Evolutionary conservation across 2,113 vertebrate genomes (phyloP).

Genomic region (Rhegmatorhina hoffmannsi): DNA sequence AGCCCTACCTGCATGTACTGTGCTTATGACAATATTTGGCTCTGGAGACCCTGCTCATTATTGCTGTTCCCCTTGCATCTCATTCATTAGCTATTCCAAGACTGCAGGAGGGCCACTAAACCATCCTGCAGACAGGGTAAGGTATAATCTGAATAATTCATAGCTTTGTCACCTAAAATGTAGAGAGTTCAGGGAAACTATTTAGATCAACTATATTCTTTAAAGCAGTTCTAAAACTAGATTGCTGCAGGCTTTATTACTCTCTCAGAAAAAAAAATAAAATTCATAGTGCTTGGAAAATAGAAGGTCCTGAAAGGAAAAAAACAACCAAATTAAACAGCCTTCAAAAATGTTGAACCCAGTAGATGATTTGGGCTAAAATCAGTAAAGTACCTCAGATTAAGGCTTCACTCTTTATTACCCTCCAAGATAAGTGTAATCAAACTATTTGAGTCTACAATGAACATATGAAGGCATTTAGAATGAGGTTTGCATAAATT

Average conservation of each 20-base stretch:
- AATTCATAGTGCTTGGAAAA: not conserved
- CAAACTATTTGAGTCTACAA: not conserved
- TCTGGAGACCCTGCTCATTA: not conserved
- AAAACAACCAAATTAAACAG: not conserved
- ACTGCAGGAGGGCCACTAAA: not conserved
- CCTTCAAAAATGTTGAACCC: not conserved
- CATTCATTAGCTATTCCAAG: not conserved
- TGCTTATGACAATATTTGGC: not conserved
- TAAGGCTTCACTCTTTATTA: not conserved
- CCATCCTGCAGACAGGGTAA: not conserved
- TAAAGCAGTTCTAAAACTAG: not conserved
- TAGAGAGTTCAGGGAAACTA: not conserved
- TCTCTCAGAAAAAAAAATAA: not conserved
- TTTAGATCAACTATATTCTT: not conserved
- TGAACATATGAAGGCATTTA: not conserved
- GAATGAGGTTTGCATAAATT: not conserved
- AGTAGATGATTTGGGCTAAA: not conserved
- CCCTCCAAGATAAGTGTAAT: not conserved
- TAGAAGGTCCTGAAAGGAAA: not conserved
- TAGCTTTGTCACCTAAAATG: not conserved
- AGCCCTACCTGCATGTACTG: not conserved
- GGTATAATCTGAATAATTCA: not conserved
- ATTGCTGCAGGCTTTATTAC: not conserved
- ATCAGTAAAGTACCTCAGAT: not conserved
- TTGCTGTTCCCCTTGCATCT: not conserved